Evolutionary conservation across 2,797 vertebrate genomes (phyloP).

Genomic region (Pipistrellus nathusii): DNA sequence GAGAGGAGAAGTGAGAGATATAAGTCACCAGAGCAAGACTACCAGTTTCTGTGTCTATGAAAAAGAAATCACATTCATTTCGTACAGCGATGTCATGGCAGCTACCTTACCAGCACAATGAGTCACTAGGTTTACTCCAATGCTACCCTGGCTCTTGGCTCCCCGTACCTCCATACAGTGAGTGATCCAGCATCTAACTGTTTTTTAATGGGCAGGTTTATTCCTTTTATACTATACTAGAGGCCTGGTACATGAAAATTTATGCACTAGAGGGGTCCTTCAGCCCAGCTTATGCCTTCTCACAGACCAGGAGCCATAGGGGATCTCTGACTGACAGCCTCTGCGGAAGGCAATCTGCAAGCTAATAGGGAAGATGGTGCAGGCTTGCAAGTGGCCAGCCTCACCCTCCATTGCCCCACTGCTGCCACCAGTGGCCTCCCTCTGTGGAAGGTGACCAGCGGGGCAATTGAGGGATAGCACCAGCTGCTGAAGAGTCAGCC

Average conservation of each 20-base stretch:
- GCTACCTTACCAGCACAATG: background rate
- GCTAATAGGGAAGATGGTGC: no score
- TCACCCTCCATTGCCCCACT: no score
- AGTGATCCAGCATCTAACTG: background rate
- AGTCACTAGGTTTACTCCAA: background rate
- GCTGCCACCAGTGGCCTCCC: no score
- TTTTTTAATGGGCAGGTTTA: background rate
- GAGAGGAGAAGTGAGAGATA: background rate
- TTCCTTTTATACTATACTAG: background rate
- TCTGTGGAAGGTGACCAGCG: no score
- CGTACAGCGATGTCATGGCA: background rate
- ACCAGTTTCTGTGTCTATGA: background rate
- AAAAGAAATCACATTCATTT: background rate
- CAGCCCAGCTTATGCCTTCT: no score
- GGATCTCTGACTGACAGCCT: no score
- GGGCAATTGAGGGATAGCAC: no score
- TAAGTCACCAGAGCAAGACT: background rate
- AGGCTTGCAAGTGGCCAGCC: no score
- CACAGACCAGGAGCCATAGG: no score
- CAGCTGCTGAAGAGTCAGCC: no score
- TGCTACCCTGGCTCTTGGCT: background rate
- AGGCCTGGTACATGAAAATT: no score
- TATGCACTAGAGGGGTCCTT: no score
- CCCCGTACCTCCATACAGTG: background rate
- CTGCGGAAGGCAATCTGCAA: rapidly evolving